Evolutionary conservation across 2,888 invertebrate species (phyloP), one percentile per base, ranked within the genome.

Genomic region (Pandemis heparana): DNA sequence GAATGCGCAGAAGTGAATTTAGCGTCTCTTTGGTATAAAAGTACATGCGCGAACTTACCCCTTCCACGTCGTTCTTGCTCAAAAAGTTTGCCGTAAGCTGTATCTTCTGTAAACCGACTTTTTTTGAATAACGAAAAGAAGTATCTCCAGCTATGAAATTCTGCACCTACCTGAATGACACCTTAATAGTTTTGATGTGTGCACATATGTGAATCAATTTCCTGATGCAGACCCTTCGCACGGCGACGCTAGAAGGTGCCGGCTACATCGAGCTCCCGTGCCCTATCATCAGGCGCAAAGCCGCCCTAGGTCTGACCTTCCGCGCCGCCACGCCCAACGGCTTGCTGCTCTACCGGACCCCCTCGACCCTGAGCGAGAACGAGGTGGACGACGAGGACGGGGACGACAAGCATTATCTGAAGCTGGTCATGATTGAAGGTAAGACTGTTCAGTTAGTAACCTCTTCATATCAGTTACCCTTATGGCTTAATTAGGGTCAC

Each of bases 221-320:
- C 2, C 23, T 32, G 23, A 32, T 81, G 0, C 89, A 96, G 96
- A 94, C 94, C 1, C 88, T 96, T 63, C 95, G 95, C 71, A 96
- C 97, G 68, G 97, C 97, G 39, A 97, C 97, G 76, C 96, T 98
- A 78, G 96, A 96, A 80, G 98, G 98, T 7, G 94, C 96, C 38
- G 98, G 99, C 6, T 98, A 96, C 87, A 90, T 98, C 56, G 97
- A 98, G 85, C 90, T 98, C 41, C 94, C 96, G 0, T 96, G 97
- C 0, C 96, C 96, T n/a, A 91, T 95, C 0, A 86, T 98, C 8
- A 95, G 95, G 0, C 96, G 97, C 76, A 95, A 95, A 71, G 96
- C 96, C 0, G 95, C 96, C 4, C 89, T 98, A 4, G 97, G 97
- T 0, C 95, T 98, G 74, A 96, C 97, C 5, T 98, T 98, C 89